A percentile compares a stretch with the other conserved stretches of the same genome.
Evolutionary conservation across 2,113 vertebrate species (phyloP).

Genomic region (Aepyceros melampus): DNA sequence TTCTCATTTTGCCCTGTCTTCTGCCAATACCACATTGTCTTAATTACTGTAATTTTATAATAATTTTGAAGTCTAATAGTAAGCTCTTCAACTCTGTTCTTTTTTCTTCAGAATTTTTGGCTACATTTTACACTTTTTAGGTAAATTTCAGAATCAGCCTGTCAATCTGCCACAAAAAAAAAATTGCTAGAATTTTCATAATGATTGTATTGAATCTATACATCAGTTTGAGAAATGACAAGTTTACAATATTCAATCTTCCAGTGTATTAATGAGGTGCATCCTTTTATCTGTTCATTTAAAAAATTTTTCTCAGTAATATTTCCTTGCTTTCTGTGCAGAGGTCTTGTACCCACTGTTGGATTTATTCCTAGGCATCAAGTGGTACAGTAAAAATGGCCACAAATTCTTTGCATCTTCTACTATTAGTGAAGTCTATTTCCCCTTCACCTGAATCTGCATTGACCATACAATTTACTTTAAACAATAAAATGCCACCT

Average conservation of each 20-base stretch:
- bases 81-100: not conserved
- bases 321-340: not conserved
- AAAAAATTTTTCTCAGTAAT: not conserved
- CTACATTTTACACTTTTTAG: not conserved
- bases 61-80: not conserved
- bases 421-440: not conserved
- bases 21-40: not conserved
- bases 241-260: not conserved
- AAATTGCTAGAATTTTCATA: not conserved
- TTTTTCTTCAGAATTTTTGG: not conserved
- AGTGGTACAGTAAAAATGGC: not conserved
- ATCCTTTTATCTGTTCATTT: not conserved
- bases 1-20: slow-evolving; percentile 6
- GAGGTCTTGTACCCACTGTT: not conserved
- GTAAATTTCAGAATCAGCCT: not conserved
- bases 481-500: not conserved
- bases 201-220: not conserved
- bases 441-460: not conserved
- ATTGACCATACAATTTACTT: not conserved
- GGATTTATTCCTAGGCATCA: not conserved
- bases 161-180: not conserved
- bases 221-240: not conserved
- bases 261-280: not conserved
- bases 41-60: not conserved
- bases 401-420: not conserved